Percentiles rank a stretch among this genome's conserved stretches.
Evolutionary conservation across 2,113 vertebrate species (phyloP).

Genomic region (Coptodon bakossiorum): DNA sequence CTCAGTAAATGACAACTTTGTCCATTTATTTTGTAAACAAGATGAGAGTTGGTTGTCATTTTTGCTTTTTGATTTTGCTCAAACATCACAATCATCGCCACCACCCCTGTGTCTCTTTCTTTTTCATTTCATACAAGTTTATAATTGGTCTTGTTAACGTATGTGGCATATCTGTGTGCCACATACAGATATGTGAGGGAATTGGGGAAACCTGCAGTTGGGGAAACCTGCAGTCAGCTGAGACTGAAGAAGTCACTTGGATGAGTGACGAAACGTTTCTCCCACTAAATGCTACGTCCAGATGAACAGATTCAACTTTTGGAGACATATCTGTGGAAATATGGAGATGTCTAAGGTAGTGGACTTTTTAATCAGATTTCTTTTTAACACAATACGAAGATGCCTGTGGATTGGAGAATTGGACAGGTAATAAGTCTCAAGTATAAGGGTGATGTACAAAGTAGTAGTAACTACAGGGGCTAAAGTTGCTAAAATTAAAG

Average conservation of each 20-base stretch:
- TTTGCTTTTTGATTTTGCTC: constrained; percentile 64
- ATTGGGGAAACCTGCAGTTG: too few species aligned
- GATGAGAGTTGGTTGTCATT: constrained; percentile 74
- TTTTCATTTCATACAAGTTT: constrained; percentile 13
- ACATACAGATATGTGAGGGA: too few species aligned
- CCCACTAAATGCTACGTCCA: too few species aligned
- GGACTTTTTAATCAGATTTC: not conserved
- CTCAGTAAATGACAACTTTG: constrained; percentile 59
- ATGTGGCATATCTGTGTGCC: not conserved
- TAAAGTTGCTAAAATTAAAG: not conserved
- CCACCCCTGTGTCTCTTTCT: not conserved
- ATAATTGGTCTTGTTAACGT: not conserved
- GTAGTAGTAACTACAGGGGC: not conserved
- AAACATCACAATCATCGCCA: constrained; percentile 3
- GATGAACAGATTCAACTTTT: too few species aligned
- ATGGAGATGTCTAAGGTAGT: not conserved
- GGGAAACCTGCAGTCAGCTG: too few species aligned
- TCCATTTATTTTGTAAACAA: constrained; percentile 85
- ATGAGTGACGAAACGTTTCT: too few species aligned
- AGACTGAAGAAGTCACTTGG: too few species aligned
- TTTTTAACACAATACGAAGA: not conserved
- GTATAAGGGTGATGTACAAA: not conserved
- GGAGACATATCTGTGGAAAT: not conserved
- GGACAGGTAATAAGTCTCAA: not conserved
- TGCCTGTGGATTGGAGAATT: not conserved